Conservation (phyloP, 1,140 invertebrate genomes). For the Lasioglossum albipes region DNA sequence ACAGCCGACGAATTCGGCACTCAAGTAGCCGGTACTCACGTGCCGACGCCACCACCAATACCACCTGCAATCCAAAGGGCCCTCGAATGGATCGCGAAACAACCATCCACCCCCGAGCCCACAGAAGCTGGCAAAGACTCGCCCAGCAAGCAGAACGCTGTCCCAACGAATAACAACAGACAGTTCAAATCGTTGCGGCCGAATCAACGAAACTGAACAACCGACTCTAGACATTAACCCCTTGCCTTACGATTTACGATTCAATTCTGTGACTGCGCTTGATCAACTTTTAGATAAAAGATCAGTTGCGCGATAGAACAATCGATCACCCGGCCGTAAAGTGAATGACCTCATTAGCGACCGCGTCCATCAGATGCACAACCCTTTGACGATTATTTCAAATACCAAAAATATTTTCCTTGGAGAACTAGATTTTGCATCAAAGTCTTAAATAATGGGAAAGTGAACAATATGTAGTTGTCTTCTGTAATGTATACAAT, state of each 20-base stretch:
- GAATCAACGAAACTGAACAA: conserved; percentile 51
- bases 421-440: too few species aligned
- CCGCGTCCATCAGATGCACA: too few species aligned
- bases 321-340: too few species aligned
- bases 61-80: conserved; percentile 89
- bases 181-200: conserved; percentile 29
- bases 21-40: conserved; percentile 82
- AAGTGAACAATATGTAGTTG: too few species aligned
- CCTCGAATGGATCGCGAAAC: conserved; percentile 83
- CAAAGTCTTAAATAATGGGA: too few species aligned
- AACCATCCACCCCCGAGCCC: conserved; percentile 75
- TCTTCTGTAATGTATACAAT: too few species aligned
- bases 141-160: conserved; percentile 46
- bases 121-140: conserved; percentile 39
- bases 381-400: too few species aligned
- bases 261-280: too few species aligned
- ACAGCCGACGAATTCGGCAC: conserved; percentile 80
- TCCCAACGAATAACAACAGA: conserved; percentile 29
- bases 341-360: too few species aligned
- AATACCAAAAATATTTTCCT: too few species aligned
- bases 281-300: too few species aligned
- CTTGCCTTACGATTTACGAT: neutral
- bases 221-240: neutral
- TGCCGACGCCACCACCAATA: conserved; percentile 88
- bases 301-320: too few species aligned